Evolutionary conservation across 2,888 invertebrate species (phyloP), one percentile per base, ranked within the genome.

Genomic region (Acleris literana): DNA sequence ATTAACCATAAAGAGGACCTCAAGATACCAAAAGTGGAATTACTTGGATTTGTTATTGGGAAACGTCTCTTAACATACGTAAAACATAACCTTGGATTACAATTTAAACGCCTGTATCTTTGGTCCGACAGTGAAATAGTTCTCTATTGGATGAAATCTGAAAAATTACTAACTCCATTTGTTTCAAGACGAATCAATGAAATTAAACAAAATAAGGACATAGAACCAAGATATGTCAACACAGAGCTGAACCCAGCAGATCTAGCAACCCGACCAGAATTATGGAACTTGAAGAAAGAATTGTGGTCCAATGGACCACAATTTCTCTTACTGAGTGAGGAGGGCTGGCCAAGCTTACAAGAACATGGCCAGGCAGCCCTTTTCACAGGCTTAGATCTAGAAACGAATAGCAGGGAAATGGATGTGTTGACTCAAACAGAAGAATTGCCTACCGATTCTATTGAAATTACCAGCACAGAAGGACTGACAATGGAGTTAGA

Each of bases 251-350:
- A 69, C 18, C 66, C 67, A 11, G 67, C 66, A 11, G 69, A 69
- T 22, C 11, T 67, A 1, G 66, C 69, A 1, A 70, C 68, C 5
- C 54, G 68, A 25, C 64, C 67, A 11, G 58, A 66, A 20, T 33
- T 49, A 3, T 61, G 61, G 57, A 16, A 64, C 5, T 0, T 48
- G 20, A 63, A 63, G 17, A 43, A 63, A 22, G 51, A 55, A 11
- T 16, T 62, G n/a, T 70, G 70, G 70, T 59, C 56, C 20, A 54
- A 59, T 3, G 70, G 68, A 13, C 68, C 70, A 3, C 20, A 43
- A 3, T 69, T 69, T 48, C 56, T 68, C 9, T 46, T n/a, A n/a
- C 22, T n/a, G 9, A 13, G 29, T 25, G 48, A 58, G 33, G 48
- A 58, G 18, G 9, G n/a, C 17, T 58, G 58, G 58, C 58, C 58